A percentile compares a stretch with the other conserved stretches of the same genome.
Conservation (phyloP, 2,113 vertebrate genomes). For the Coryphaenoides rupestris region DNA sequence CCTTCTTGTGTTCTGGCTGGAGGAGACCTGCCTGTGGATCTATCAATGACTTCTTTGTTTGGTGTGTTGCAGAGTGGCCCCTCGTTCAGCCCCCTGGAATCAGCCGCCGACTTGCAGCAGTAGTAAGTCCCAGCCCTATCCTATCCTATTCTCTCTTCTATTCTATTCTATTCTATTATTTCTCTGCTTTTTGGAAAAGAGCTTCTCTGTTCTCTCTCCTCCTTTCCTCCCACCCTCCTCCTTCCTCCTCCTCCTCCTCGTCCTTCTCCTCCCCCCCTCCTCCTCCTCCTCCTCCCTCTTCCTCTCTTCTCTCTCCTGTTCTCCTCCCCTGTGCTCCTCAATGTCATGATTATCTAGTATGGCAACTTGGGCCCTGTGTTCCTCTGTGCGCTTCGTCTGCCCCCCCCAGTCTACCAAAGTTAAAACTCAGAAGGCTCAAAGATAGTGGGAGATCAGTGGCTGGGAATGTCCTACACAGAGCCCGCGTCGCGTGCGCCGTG, state of each 20-base stretch:
- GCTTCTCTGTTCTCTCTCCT: too few relatives aligned
- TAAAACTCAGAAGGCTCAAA: too few relatives aligned
- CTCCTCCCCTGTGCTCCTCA: background rate
- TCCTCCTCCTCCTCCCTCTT: background rate
- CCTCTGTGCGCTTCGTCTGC: too few relatives aligned
- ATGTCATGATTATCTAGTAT: too few relatives aligned
- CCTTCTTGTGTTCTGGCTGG: constrained; percentile 69
- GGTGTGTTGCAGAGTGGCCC: constrained; percentile 90
- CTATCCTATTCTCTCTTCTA: too few relatives aligned
- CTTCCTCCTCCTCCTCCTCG: background rate
- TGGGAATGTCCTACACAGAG: too few relatives aligned
- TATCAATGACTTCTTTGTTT: constrained; percentile 86
- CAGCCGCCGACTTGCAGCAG: constrained; percentile 84
- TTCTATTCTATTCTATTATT: constrained; percentile 11
- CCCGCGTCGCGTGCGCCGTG: too few relatives aligned
- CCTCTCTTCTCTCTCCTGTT: background rate
- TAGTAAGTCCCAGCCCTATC: constrained; percentile 90
- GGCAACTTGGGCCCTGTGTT: too few relatives aligned
- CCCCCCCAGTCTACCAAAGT: too few relatives aligned
- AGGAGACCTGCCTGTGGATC: constrained; percentile 76
- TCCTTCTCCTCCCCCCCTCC: background rate
- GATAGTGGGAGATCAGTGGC: too few relatives aligned
- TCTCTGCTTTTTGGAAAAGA: constrained; percentile 6
- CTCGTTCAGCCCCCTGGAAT: constrained; percentile 84
- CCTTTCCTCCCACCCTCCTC: too few relatives aligned